Evolutionary conservation across 1,140 invertebrate genomes (phyloP).

Genomic region (Adoxophyes honmai): DNA sequence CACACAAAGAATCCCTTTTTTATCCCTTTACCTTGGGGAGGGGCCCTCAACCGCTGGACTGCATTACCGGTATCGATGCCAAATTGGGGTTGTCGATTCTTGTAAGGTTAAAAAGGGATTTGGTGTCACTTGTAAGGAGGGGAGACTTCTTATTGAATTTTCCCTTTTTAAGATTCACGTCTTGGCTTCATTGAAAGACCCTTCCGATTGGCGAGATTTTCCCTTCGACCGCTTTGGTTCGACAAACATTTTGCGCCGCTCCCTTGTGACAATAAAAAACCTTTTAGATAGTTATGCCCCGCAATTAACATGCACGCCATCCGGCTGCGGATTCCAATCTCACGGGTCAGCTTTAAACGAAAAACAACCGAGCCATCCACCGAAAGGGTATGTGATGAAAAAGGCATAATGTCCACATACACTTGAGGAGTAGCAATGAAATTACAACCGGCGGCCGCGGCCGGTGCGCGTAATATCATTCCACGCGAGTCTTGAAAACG

Average conservation of each 20-base stretch:
- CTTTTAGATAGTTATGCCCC: conserved; percentile 44
- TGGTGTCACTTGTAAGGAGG: conserved; percentile 30
- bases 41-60: conserved; percentile 40
- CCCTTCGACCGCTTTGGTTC: conserved; percentile 15
- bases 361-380: conserved; percentile 55
- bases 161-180: conserved; percentile 15
- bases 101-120: conserved; percentile 32
- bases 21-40: conserved; percentile 56
- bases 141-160: conserved; percentile 24
- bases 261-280: conserved; percentile 42
- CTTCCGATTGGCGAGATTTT: neutral
- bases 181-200: conserved; percentile 4
- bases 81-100: conserved; percentile 52
- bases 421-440: conserved; percentile 69
- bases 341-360: conserved; percentile 56
- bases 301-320: conserved; percentile 69
- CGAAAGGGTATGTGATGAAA: conserved; percentile 74
- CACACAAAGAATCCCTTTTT: conserved; percentile 60
- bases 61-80: conserved; percentile 64
- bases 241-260: conserved; percentile 39
- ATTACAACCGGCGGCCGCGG: conserved; percentile 63
- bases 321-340: conserved; percentile 68
- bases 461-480: conserved; percentile 70
- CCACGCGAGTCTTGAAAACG: conserved; percentile 73
- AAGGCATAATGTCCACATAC: conserved; percentile 69